Base-by-base conservation (phyloP, 2,888 invertebrate species). In the Conchocele bisecta region DNA sequence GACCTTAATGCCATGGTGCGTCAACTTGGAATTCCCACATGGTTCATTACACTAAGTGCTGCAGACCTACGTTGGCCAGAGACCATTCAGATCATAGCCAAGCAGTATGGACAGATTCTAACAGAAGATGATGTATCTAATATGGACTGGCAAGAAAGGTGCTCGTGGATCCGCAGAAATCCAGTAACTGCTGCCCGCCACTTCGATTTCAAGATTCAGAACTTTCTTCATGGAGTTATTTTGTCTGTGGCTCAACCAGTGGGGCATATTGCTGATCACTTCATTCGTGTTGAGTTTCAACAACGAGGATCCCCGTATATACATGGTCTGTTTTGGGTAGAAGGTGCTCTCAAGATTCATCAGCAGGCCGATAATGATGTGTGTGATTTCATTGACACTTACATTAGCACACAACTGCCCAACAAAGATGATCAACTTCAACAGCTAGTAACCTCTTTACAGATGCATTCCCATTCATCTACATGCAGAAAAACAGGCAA, bases 31-130 rank as follows among this genome's bases (percentile, higher is more conserved):
- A 39, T 41, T 20, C 41, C 26, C 26, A 56, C 54, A 9, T 33
- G 31, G 31, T 54, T 54, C 39, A 26, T 56, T 13, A 56, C 39
- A 26, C 41, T 56, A 13, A 41, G 41, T 22, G 56, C 56, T 24
- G 56, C 39, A n/a, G 56, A 56, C 35, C 37, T 56, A 11, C 33
- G 56, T 22, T 56, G 37, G 56, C 56, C 37, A 15, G 53, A 41
- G 22, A 41, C 42, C n/a, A 15, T 41, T 7, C 22, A 22, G n/a
- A 22, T 41, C 42, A 41, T 41, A 20, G 42, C 42, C 15, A 20
- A 17, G n/a, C 42, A 41, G 42, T 41, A 20, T 41, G 15, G 15
- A 20, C 17, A 20, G 7, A 41, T 5, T 5, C 42, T 41, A 5
- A 20, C 42, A 7, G 42, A 41, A 5, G 15, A 29, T 17, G 53